Conservation (phyloP, 2,113 vertebrate genomes). For the Corvus cornix region DNA sequence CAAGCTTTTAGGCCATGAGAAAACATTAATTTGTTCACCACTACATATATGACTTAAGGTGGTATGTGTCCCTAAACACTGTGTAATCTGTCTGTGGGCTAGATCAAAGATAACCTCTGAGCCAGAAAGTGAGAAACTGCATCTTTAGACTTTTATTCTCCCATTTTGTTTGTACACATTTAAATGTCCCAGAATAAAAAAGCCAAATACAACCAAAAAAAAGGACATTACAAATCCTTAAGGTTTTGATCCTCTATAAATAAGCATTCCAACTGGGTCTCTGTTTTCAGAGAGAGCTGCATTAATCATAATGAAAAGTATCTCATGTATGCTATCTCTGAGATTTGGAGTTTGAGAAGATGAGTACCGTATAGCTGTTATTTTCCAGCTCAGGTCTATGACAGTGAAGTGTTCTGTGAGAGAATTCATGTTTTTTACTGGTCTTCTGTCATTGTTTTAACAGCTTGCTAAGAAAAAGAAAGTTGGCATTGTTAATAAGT, state of each 20-base stretch:
- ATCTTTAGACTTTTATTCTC: background rate
- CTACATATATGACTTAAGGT: background rate
- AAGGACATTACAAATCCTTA: background rate
- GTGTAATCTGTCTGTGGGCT: background rate
- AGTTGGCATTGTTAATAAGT: conserved; percentile 2
- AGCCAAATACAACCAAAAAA: background rate
- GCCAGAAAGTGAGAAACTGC: background rate
- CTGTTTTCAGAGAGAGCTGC: background rate
- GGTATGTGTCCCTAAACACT: background rate
- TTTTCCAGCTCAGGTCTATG: background rate
- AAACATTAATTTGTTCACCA: background rate
- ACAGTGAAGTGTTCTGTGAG: background rate
- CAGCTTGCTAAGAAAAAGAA: background rate
- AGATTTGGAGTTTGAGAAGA: background rate
- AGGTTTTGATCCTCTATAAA: background rate
- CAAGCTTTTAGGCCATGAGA: background rate
- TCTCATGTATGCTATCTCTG: background rate
- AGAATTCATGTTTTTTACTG: background rate
- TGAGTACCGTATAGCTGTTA: background rate
- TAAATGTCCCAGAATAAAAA: background rate
- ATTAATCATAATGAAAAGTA: background rate
- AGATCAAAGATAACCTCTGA: background rate
- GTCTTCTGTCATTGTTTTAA: background rate
- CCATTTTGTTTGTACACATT: background rate
- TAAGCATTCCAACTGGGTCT: background rate